phyloP scores from a whole-genome alignment of 2,888 invertebrate species.

The Cephus sareptanus region DNA sequence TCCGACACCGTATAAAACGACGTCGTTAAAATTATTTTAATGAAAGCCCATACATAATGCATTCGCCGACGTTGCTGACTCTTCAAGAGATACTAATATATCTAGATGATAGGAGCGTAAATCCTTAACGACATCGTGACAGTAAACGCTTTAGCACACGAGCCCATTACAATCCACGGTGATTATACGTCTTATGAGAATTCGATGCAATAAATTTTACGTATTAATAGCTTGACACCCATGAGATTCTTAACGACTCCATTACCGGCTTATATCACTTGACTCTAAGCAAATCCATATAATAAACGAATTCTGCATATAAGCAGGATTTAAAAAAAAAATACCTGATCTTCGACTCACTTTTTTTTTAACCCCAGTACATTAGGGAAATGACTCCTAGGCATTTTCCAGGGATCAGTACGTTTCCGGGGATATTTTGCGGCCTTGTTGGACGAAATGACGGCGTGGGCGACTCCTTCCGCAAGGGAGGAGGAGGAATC shows the following conservation, averaged over 20 bases:
- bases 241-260: neutral
- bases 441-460: too few species aligned
- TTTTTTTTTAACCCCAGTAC: neutral
- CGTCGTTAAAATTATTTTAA: neutral
- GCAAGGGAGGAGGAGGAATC: too few species aligned
- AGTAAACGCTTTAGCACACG: neutral
- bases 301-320: neutral
- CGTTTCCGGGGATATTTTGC: too few species aligned
- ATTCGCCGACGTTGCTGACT: neutral
- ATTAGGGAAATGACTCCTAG: neutral
- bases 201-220: neutral
- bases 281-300: neutral
- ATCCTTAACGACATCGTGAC: neutral
- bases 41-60: neutral
- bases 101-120: neutral
- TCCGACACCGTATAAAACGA: neutral
- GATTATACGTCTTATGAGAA: neutral
- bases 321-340: neutral
- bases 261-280: too few species aligned
- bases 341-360: neutral
- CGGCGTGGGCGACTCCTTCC: too few species aligned
- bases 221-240: neutral
- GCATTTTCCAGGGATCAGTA: neutral
- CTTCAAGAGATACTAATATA: neutral
- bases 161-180: neutral